These are phyloP conservation scores for Pituophis catenifer DNA, from an alignment of 2,113 vertebrate species.

Conservation along the genomic window DNA sequence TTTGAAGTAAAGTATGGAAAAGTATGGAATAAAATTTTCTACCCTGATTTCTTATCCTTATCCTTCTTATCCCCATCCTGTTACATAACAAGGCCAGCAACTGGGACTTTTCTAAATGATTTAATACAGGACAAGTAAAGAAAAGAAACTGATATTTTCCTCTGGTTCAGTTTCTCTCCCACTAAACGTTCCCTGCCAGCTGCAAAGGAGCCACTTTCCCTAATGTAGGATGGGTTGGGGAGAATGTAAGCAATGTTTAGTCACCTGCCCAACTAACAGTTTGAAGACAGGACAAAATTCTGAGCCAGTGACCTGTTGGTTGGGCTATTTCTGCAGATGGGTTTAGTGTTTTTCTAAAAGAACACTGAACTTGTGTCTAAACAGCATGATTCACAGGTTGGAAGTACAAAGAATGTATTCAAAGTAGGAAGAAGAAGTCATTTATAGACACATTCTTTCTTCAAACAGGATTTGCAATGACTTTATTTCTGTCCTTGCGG, in stretches of 20 bases:
- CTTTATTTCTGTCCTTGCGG: neutral
- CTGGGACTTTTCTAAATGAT: neutral
- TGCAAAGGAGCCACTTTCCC: neutral
- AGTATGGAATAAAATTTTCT: neutral
- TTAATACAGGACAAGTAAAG: neutral
- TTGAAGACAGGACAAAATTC: neutral
- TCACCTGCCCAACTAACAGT: neutral
- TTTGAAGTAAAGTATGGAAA: too few relatives aligned
- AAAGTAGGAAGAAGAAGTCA: neutral
- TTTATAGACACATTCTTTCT: neutral
- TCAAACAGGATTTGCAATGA: neutral
- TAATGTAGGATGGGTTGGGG: too few relatives aligned
- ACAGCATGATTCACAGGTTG: neutral
- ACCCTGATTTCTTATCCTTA: neutral
- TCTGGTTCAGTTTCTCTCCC: neutral
- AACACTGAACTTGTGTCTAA: neutral
- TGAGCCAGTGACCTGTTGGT: neutral
- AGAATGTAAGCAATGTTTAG: neutral
- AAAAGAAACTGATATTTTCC: neutral
- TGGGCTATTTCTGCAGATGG: neutral
- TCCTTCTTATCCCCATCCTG: neutral
- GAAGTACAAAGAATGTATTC: neutral
- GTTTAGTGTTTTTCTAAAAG: neutral
- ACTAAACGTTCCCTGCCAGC: neutral
- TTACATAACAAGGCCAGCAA: neutral